Evolutionary conservation across 35 echinoderm and acorn worm species (phyloP), one percentile per base, ranked within the genome.

Genomic region (Apostichopus japonicus): DNA sequence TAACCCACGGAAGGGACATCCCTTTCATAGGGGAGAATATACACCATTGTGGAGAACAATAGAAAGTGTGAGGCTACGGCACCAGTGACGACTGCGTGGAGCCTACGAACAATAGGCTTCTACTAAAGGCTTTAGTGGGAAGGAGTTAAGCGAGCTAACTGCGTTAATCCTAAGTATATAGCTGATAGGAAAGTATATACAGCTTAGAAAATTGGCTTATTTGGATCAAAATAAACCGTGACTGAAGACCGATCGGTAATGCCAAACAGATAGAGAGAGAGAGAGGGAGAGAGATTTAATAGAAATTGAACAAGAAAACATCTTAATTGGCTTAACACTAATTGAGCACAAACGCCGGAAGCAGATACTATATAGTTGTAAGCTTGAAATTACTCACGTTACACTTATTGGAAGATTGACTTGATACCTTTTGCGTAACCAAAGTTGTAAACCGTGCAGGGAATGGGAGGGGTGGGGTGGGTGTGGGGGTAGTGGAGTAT

Each of bases 301-400:
- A 67, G 14, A 83, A 83, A 83, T 83, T 83, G 52, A 17, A 52
- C 54, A 83, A 83, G 79, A 83, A 83, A 52, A 52, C 23, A 55
- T 83, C n/a, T 52, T 83, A 83, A 83, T 83, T 83, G 79, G 79
- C 79, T 83, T 83, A 83, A 55, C 79, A 55, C 51, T 83, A 83
- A 83, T 24, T 83, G 54, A 52, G 25, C 54, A 54, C 17, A 54
- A 53, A 44, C 33, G 33, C 33, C 33, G 33, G 33, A 44, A 44
- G 33, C 33, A 44, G 33, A 44, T 44, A 44, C 33, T 44, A 44
- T 44, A 44, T 44, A 44, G 33, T 44, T 44, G 33, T 44, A 44
- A 44, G 33, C 33, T 44, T 44, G 33, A 3, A 44, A 44, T 44
- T 44, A 44, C 33, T 44, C 33, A 44, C 33, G 33, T 44, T 44